Base-by-base conservation (phyloP, 2,888 invertebrate species). In the Athalia circularis region DNA sequence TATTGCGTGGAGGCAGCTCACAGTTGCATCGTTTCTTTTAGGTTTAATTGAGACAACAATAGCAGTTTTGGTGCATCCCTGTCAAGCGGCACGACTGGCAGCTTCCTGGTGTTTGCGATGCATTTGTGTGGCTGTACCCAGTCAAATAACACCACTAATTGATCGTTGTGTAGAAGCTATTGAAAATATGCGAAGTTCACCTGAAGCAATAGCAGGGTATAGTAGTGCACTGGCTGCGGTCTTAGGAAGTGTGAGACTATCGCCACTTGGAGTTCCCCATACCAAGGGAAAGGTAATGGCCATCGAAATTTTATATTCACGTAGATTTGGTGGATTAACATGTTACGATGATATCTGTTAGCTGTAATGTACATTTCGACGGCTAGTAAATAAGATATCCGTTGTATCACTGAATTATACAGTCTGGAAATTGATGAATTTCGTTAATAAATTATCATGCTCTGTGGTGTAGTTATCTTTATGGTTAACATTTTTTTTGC, bases 61-160 rank as follows among this genome's bases (percentile, higher is more conserved):
- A 83, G 93, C 96, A 87, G 97, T 99, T 29, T 89, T 99, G 80
- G 94, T 98, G 59, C 99, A 99, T 91, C 99, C 99, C 0, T 97
- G 97, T 89, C 96, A 96, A 82, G 97, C 98, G 11, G 98, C 98
- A 0, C 93, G 99, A 45, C 91, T 99, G 77, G 96, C 98, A 11
- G 98, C 98, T 15, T 98, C 99, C 15, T 98, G 98, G 97, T 97
- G 98, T 89, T 92, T 98, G 80, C 94, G 97, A 77, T 96, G 97
- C 89, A 95, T 98, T 85, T 97, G 98, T 87, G 95, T 96, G 48
- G 98, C 99, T 54, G 95, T 98, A 76, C 99, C 99, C 6, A 96
- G 97, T 86, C 97, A 98, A 90, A 95, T 98, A 85, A 96, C 99
- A 61, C 98, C 98, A 5, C 92, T 99, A 62, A 95, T 99, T 83